These are phyloP conservation scores for Drosophila hamatofila DNA, from an alignment of 2,888 invertebrate species.

Conservation along the genomic window DNA sequence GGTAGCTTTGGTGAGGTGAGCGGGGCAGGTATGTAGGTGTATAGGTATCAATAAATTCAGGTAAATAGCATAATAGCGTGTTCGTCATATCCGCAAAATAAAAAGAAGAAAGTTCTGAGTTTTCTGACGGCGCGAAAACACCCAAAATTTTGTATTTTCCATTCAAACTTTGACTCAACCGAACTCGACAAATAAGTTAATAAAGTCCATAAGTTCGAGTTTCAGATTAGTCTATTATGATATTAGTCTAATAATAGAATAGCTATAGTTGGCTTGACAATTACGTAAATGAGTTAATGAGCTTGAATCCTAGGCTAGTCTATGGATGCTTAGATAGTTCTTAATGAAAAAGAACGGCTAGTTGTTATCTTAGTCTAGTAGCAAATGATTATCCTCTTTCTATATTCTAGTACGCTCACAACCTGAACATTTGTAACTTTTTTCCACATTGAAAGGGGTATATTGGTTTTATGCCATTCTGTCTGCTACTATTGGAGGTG, in stretches of 20 bases:
- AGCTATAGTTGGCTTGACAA: too few species aligned
- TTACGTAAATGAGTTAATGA: not conserved
- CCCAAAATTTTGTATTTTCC: not conserved
- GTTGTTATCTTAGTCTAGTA: too few species aligned
- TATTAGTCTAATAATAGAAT: too few species aligned
- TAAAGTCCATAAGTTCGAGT: not conserved
- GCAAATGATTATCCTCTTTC: too few species aligned
- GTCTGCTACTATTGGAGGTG: too few species aligned
- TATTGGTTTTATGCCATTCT: too few species aligned
- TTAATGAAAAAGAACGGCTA: too few species aligned
- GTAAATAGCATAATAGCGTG: not conserved
- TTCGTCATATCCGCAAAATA: conserved; percentile 1
- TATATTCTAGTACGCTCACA: too few species aligned
- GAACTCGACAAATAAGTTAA: not conserved
- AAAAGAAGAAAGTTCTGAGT: not conserved
- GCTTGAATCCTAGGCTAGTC: not conserved
- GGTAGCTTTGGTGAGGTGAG: not conserved
- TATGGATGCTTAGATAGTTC: too few species aligned
- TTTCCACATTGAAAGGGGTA: too few species aligned
- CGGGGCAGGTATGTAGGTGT: not conserved
- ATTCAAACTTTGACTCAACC: not conserved
- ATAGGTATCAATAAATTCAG: not conserved
- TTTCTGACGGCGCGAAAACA: too few species aligned
- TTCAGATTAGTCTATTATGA: not conserved
- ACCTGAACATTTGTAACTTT: too few species aligned